Evolutionary conservation across 2,888 invertebrate genomes (phyloP).

Genomic region (Cerceris rybyensis): DNA sequence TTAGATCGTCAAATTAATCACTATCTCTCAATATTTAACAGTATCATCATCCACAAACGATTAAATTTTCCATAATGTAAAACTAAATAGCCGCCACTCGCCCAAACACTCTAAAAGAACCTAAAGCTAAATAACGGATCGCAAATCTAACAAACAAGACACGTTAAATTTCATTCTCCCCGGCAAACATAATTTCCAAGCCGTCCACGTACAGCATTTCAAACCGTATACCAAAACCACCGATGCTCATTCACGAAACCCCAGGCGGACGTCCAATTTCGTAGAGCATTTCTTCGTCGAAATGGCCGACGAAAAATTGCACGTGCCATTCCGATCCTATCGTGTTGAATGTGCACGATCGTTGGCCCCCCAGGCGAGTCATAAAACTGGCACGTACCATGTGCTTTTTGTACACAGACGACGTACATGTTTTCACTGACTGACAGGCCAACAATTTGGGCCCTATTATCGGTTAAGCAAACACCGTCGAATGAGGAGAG

Average conservation of each 20-base stretch:
- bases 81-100: too few species aligned
- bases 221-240: background rate
- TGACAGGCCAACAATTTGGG: constrained; percentile 75
- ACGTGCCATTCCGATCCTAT: constrained; percentile 67
- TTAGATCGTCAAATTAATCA: too few species aligned
- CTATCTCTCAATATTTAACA: too few species aligned
- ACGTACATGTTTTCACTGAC: constrained; percentile 51
- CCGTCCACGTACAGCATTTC: background rate
- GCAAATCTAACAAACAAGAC: too few species aligned
- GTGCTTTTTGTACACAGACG: constrained; percentile 14
- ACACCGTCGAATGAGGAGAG: constrained; percentile 70
- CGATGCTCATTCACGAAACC: background rate
- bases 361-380: constrained; percentile 71
- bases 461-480: constrained; percentile 76
- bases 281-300: constrained; percentile 23
- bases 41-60: too few species aligned
- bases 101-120: too few species aligned
- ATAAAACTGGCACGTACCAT: constrained; percentile 72
- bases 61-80: too few species aligned
- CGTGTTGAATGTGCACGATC: constrained; percentile 63
- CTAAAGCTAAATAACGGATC: too few species aligned
- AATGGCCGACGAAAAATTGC: constrained; percentile 46
- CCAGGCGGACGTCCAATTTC: constrained; percentile 16
- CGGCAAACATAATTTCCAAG: too few species aligned
- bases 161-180: too few species aligned